Percentiles rank a stretch among this genome's conserved stretches.
These are phyloP conservation scores for Hemicordylus capensis DNA, from an alignment of 2,113 vertebrate species.

Conservation along the genomic window DNA sequence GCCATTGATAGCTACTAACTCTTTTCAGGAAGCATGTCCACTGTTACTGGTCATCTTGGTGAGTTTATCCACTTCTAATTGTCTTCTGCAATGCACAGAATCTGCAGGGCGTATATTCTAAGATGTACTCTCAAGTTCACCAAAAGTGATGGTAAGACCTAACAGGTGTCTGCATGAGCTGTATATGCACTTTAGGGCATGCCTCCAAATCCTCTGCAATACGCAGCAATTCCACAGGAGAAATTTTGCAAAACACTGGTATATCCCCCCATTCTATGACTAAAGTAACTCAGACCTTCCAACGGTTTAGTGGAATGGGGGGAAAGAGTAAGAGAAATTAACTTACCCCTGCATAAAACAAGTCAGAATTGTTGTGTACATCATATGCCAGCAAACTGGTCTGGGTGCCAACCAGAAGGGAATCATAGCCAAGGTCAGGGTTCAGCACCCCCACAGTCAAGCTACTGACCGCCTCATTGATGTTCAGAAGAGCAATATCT, in stretches of 20 bases:
- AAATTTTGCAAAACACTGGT: background rate
- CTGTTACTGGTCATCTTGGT: too few species aligned
- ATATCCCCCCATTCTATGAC: background rate
- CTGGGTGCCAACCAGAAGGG: constrained; percentile 92
- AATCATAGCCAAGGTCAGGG: constrained; percentile 82
- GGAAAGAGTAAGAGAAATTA: background rate
- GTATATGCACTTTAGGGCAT: background rate
- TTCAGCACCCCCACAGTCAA: constrained; percentile 85
- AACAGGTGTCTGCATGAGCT: background rate
- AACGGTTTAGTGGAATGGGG: background rate
- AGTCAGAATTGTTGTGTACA: constrained; percentile 92
- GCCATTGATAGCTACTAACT: too few species aligned
- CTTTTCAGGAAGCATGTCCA: too few species aligned
- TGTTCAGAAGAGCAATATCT: constrained; percentile 92
- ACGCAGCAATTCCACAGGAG: background rate
- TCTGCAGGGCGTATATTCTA: background rate
- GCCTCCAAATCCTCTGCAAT: background rate
- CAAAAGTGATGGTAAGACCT: background rate
- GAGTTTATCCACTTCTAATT: background rate
- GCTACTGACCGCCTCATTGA: constrained; percentile 94
- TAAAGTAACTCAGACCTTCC: too few species aligned
- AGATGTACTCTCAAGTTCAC: background rate
- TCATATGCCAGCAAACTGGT: constrained; percentile 95
- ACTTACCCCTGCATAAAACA: constrained; percentile 94
- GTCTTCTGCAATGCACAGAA: background rate